Evolutionary conservation across 2,113 vertebrate species (phyloP).

Genomic region (Cyanoramphus novaezelandiae): DNA sequence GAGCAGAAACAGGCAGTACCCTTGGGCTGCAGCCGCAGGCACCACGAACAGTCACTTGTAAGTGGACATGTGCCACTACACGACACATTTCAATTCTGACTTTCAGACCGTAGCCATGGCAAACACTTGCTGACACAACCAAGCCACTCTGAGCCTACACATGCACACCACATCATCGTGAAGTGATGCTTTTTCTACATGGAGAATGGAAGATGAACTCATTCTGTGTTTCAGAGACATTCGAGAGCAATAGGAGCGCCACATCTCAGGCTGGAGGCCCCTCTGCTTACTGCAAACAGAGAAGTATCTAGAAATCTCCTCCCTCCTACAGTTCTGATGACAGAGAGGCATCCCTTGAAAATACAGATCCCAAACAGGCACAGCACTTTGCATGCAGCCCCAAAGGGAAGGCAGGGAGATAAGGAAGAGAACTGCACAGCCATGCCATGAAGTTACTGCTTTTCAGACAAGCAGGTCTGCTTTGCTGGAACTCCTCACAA

Average conservation of each 20-base stretch:
- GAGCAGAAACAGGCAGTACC: neutral
- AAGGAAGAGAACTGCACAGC: neutral
- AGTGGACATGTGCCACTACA: accelerated
- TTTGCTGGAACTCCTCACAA: neutral
- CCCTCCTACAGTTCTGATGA: neutral
- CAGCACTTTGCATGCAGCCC: neutral
- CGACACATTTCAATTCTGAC: neutral
- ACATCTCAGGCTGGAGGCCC: neutral
- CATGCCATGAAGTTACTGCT: neutral
- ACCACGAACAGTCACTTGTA: neutral
- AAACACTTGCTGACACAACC: neutral
- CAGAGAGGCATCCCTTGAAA: neutral
- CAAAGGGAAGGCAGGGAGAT: neutral
- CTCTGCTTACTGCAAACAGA: neutral
- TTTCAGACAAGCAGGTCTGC: neutral
- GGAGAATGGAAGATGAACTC: neutral
- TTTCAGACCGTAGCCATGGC: neutral
- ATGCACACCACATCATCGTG: neutral
- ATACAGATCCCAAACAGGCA: neutral
- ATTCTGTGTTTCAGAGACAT: neutral
- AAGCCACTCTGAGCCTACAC: neutral
- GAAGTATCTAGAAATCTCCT: neutral
- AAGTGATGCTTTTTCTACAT: neutral
- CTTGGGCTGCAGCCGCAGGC: neutral
- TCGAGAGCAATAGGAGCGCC: neutral